Base-by-base conservation (phyloP, 2,888 invertebrate species). In the Eutolmus rufibarbis region DNA sequence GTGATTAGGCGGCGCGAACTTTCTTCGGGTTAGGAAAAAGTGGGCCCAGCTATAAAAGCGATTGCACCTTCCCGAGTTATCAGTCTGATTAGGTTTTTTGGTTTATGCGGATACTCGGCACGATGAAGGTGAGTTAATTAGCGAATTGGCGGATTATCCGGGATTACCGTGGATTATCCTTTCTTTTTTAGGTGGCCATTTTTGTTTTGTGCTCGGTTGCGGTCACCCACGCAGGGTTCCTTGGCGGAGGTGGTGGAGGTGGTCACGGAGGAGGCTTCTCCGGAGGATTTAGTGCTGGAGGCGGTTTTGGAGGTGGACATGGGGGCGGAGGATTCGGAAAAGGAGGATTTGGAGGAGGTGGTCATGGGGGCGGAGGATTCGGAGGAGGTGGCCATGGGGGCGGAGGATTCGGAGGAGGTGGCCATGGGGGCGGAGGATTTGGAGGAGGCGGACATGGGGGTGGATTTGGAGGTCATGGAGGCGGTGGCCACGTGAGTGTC, bases 21-120 rank as follows among this genome's bases (percentile, higher is more conserved):
- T 85, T 85, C 74, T 46, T 85, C 40, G 5, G 12, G 40, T 31
- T 31, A 74, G 46, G 43, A 46, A 85, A 85, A 85, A 43, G 74
- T 74, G 43, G 43, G 43, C 34, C 19, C 56, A 46, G 74, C 74
- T 85, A 85, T 85, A 85, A 43, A 85, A 85, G 85, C 74, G 85
- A 46, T 34, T 74, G 46, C 74, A 74, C 1, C 43, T 31, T 28
- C 1, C 43, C n/a, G 31, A 74, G 46, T 28, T 74, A 46, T 85
- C 85, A 85, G 85, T 85, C 74, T 74, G 85, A 85, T 85, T 74
- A 46, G 74, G 23, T 37, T 82, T 84, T 84, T 37, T 34, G 43
- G 40, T n/a, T 46, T 85, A 74, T 0, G n/a, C 28, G 23, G 74
- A 85, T 16, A 46, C 16, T 74, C 74, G 85, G 23, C 43, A 74